Conservation (phyloP, 2,888 invertebrate genomes). For the Agrotis ipsilon region DNA sequence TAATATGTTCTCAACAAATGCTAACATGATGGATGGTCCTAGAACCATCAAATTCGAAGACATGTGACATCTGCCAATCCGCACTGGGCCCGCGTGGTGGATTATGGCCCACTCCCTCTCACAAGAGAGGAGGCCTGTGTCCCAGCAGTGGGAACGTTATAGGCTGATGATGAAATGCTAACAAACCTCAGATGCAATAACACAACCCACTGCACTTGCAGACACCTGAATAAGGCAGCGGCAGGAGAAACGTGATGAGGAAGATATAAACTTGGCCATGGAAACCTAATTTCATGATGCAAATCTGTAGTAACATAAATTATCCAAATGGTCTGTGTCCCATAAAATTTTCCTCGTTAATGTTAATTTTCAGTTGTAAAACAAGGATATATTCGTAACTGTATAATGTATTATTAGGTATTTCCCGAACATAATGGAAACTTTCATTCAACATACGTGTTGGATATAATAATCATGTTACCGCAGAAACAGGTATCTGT, state of each 20-base stretch:
- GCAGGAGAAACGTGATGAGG: neutral
- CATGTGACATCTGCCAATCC: too few species aligned
- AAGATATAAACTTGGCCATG: too few species aligned
- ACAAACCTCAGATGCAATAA: too few species aligned
- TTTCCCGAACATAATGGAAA: neutral
- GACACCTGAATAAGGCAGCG: neutral
- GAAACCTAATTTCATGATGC: neutral
- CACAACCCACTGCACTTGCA: neutral
- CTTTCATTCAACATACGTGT: constrained; percentile 2
- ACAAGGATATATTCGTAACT: neutral
- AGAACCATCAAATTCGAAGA: too few species aligned
- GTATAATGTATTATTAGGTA: too few species aligned
- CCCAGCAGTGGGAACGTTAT: too few species aligned
- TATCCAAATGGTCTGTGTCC: neutral
- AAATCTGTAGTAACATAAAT: neutral
- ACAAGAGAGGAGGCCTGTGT: too few species aligned
- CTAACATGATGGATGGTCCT: too few species aligned
- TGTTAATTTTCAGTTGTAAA: constrained; percentile 10
- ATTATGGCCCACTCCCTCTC: too few species aligned
- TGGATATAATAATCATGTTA: neutral
- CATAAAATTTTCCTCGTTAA: neutral
- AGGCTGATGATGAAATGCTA: too few species aligned
- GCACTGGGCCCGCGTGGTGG: too few species aligned
- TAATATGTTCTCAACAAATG: too few species aligned
- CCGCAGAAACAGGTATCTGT: neutral